Evolutionary conservation across 2,797 vertebrate genomes (phyloP), one percentile per base, ranked within the genome.

Genomic region (Oophaga sylvatica): DNA sequence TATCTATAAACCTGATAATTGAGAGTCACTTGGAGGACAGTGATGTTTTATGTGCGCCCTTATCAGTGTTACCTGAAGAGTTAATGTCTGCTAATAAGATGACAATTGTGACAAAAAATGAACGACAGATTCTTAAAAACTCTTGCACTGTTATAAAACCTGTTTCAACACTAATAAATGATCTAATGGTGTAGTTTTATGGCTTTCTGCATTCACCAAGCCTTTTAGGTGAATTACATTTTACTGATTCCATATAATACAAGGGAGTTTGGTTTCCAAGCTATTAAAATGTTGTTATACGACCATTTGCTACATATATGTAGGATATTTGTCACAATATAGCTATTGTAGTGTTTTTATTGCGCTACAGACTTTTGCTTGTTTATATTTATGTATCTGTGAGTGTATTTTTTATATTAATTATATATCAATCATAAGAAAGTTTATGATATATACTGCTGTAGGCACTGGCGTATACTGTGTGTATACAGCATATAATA

Each of bases 1-100:
- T 89, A 89, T 89, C 88, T 86, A 57, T 83, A 80, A 83, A 89
- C 35, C 29, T 89, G 88, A 89, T 83, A 89, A 89, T 86, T 89
- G 84, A 82, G 60, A 86, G 84, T 83, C 81, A 89, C 84, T 83
- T 48, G 80, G 78, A 86, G 88, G 80, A 83, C 88, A 86, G 15
- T 13, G 88, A 83, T 83, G 79, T 41, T 86, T 89, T 86, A 86
- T 83, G 75, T 83, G 80, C 56, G 22, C 22, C 62, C 84, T 86
- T 89, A 89, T 89, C 84, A 68, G 84, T 89, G 88, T 83, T 86
- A 63, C 19, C 53, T 89, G 84, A 89, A 35, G 80, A 73, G 88
- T 83, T 89, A 89, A 86, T 83, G 88, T 86, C 88, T 57, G n/a
- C 84, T 89, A 89, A 89, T 89, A 85, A 73, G 84, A 86, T 82